Conservation (phyloP, 2,797 vertebrate genomes). For the Pachyuromys duprasi region DNA sequence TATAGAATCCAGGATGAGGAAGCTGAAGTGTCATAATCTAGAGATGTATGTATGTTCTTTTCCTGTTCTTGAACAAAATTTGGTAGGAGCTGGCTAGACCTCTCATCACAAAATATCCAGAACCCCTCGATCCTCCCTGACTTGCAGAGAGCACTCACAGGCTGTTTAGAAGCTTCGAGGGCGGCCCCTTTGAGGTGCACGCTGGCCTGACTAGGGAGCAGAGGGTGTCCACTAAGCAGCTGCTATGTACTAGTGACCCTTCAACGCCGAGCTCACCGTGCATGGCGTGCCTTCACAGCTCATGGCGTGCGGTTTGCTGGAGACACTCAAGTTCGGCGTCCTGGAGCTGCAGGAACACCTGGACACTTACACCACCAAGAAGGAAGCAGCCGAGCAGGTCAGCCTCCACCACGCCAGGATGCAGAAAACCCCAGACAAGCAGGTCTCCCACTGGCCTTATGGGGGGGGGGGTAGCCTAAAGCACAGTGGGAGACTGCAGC, state of each 20-base stretch:
- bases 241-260: neutral
- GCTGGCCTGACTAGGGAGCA: neutral
- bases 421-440: too few relatives aligned
- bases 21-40: neutral
- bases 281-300: constrained; percentile 90
- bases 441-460: too few relatives aligned
- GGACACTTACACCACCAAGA: constrained; percentile 97
- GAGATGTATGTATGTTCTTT: neutral
- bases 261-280: neutral
- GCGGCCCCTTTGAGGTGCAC: neutral
- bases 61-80: neutral
- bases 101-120: neutral
- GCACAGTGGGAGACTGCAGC: neutral
- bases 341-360: constrained; percentile 98
- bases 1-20: neutral
- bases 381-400: constrained; percentile 96
- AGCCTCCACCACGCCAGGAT: constrained; percentile 78
- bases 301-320: constrained; percentile 96
- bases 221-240: neutral
- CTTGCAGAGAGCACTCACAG: neutral
- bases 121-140: neutral
- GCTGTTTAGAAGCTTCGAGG: neutral
- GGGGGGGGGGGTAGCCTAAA: too few relatives aligned
- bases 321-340: constrained; percentile 98
- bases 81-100: neutral